Percentiles rank a stretch among this genome's conserved stretches.
These are phyloP conservation scores for Halesus radiatus DNA, from an alignment of 1,140 invertebrate species.

Conservation along the genomic window DNA sequence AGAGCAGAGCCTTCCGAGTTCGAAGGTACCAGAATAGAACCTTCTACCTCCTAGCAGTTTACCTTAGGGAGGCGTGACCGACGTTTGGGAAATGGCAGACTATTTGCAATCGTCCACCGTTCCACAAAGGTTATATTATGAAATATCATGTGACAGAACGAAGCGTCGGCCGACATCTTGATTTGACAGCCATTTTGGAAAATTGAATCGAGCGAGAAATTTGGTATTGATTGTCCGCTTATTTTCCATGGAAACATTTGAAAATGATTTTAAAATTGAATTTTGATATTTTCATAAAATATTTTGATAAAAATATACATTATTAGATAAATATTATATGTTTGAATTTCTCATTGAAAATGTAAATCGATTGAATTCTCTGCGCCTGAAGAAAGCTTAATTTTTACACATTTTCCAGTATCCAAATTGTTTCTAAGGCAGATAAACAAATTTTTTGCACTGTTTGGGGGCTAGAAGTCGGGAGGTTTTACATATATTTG, in stretches of 20 bases:
- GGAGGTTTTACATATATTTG: too few species aligned
- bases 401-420: too few species aligned
- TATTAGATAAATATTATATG: too few species aligned
- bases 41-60: background rate
- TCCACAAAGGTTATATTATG: conserved; percentile 19
- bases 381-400: too few species aligned
- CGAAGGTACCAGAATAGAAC: background rate
- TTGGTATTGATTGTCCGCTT: background rate
- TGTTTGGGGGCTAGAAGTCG: too few species aligned
- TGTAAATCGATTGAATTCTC: too few species aligned
- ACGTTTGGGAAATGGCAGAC: background rate
- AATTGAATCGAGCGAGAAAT: background rate
- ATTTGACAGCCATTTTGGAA: conserved; percentile 1
- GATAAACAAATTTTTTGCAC: too few species aligned
- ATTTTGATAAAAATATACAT: too few species aligned
- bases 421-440: too few species aligned
- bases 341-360: too few species aligned
- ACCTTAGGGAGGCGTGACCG: conserved; percentile 6
- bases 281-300: background rate
- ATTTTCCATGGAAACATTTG: background rate
- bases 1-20: too few species aligned
- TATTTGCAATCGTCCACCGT: conserved; percentile 16
- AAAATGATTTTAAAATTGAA: background rate
- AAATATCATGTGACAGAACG: conserved; percentile 14
- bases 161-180: conserved; percentile 26